phyloP scores from a whole-genome alignment of 2,113 vertebrate genomes.

The Brienomyrus longianalis region DNA sequence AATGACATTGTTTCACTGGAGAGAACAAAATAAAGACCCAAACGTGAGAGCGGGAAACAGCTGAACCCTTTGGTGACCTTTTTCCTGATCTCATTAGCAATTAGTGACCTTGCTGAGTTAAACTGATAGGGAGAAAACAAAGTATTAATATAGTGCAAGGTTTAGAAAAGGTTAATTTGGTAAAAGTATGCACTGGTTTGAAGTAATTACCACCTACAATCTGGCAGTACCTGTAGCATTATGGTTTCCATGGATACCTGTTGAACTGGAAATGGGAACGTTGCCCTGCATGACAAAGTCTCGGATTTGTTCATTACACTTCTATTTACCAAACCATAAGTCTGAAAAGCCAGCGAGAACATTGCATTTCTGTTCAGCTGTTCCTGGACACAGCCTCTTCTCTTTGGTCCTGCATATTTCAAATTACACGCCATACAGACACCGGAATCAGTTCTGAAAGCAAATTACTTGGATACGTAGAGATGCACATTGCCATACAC shows the following conservation, averaged over 20 bases:
- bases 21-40: not conserved
- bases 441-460: not conserved
- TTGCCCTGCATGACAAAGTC: slow-evolving; percentile 54
- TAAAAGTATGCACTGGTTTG: slow-evolving; percentile 67
- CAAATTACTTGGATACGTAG: not conserved
- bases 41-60: not conserved
- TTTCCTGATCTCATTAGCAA: slow-evolving; percentile 43
- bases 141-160: slow-evolving; percentile 63
- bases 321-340: slow-evolving; percentile 38
- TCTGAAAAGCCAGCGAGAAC: slow-evolving; percentile 14
- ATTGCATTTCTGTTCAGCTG: slow-evolving; percentile 8
- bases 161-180: slow-evolving; percentile 67
- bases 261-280: slow-evolving; percentile 45
- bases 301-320: slow-evolving; percentile 51
- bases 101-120: slow-evolving; percentile 46
- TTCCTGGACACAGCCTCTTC: not conserved
- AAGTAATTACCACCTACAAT: slow-evolving; percentile 58
- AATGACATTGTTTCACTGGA: not conserved
- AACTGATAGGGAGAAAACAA: slow-evolving; percentile 52
- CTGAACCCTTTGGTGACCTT: slow-evolving; percentile 30
- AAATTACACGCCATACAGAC: not conserved
- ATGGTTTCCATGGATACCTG: slow-evolving; percentile 60
- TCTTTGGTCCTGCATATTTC: not conserved
- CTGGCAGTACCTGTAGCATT: slow-evolving; percentile 53
- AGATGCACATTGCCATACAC: not conserved